Percentiles rank a stretch among this genome's conserved stretches.
phyloP scores from a whole-genome alignment of 2,797 vertebrate genomes.

The Lacerta viridis region DNA sequence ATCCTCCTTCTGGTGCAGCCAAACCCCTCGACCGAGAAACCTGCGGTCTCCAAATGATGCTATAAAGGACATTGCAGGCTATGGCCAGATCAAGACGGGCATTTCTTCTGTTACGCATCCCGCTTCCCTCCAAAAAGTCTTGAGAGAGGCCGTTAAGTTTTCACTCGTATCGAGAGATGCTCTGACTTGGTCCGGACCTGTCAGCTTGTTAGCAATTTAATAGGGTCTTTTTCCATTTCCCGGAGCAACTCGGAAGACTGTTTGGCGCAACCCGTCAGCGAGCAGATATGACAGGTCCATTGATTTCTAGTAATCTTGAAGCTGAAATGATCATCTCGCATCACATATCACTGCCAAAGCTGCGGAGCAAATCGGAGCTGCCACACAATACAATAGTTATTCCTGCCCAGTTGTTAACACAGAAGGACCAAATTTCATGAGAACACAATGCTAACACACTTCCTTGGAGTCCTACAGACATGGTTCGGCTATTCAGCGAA shows the following conservation, averaged over 20 bases:
- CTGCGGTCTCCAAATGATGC: rapidly evolving
- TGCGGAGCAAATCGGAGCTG: neutral
- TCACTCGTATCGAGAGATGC: conserved; percentile 18
- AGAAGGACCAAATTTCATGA: neutral
- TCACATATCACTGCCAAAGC: neutral
- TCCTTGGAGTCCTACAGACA: neutral
- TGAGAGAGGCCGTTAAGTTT: conserved; percentile 2
- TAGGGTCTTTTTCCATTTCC: conserved; percentile 5
- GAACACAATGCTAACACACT: neutral
- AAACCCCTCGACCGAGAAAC: neutral
- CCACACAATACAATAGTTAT: neutral
- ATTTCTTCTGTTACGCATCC: neutral
- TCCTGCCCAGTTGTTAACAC: neutral
- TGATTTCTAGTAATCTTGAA: conserved; percentile 18
- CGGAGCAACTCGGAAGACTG: neutral
- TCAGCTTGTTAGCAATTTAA: conserved; percentile 46
- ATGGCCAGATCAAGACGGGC: neutral
- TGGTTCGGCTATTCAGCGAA: neutral
- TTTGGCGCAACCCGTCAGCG: neutral
- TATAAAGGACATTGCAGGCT: neutral
- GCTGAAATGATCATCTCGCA: conserved; percentile 1
- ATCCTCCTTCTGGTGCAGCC: neutral
- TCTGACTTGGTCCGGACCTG: conserved; percentile 8
- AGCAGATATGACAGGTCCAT: neutral
- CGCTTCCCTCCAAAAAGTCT: neutral